Percentiles rank a stretch among this genome's conserved stretches.
These are phyloP conservation scores for Eolophus roseicapilla DNA, from an alignment of 2,113 vertebrate species.

Conservation along the genomic window DNA sequence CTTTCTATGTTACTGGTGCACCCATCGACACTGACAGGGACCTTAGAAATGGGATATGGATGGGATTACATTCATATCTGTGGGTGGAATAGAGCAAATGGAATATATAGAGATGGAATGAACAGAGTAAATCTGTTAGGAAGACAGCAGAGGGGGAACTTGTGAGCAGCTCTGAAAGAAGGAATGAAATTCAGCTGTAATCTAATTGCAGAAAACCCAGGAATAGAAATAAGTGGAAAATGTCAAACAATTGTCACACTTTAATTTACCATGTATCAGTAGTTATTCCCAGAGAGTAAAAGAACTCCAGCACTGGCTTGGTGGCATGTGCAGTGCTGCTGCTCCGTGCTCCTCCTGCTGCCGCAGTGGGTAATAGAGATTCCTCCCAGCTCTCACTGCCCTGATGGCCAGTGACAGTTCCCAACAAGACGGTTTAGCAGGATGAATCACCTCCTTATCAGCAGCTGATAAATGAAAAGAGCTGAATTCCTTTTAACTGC, in stretches of 20 bases:
- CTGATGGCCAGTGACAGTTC: background rate
- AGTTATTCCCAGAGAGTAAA: background rate
- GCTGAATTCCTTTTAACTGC: constrained; percentile 18
- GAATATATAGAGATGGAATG: background rate
- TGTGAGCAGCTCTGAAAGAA: constrained; percentile 1
- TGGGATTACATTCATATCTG: background rate
- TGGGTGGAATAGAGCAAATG: background rate
- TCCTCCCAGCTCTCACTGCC: background rate
- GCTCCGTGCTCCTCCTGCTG: background rate
- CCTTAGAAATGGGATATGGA: background rate
- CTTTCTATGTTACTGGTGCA: background rate
- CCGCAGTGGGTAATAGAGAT: background rate
- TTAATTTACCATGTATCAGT: background rate
- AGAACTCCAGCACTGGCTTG: background rate
- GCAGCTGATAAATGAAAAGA: constrained; percentile 19
- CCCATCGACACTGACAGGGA: background rate
- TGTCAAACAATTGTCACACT: constrained; percentile 8
- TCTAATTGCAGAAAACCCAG: constrained; percentile 51
- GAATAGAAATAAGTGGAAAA: constrained; percentile 30
- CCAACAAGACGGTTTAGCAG: background rate
- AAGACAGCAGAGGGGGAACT: constrained; percentile 4
- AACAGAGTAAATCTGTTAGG: background rate
- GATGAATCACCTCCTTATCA: constrained; percentile 40
- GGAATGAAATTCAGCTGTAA: constrained; percentile 11
- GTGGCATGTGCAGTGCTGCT: background rate